A percentile compares a stretch with the other conserved stretches of the same genome.
These are phyloP conservation scores for Onychomys torridus DNA, from an alignment of 2,797 vertebrate species.

Conservation along the genomic window DNA sequence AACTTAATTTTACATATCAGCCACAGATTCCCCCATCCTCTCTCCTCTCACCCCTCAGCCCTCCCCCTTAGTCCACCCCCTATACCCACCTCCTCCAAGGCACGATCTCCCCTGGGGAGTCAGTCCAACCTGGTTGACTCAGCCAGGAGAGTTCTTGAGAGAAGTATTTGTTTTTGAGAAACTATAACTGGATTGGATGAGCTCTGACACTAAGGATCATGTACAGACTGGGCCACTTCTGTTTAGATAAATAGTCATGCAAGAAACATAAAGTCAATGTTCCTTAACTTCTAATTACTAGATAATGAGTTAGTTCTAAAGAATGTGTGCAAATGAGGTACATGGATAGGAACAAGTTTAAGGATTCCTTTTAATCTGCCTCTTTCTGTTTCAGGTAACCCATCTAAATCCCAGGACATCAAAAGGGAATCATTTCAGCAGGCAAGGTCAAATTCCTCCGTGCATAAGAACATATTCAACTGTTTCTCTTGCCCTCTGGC, in stretches of 20 bases:
- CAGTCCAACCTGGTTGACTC: no score
- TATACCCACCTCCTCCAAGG: no score
- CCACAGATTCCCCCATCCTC: no score
- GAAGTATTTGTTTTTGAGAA: background rate
- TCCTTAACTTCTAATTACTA: conserved; percentile 39
- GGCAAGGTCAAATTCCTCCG: background rate
- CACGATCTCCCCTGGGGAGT: no score
- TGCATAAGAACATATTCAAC: background rate
- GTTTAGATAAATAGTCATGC: conserved; percentile 1
- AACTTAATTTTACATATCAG: no score
- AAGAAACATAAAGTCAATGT: conserved; percentile 16
- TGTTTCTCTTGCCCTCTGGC: background rate
- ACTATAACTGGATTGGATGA: background rate
- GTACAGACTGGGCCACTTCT: background rate
- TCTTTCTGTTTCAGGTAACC: background rate
- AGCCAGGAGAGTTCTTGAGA: background rate
- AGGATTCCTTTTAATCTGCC: background rate
- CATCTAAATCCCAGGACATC: background rate
- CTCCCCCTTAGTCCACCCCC: no score
- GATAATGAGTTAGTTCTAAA: conserved; percentile 36
- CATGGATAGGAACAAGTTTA: background rate
- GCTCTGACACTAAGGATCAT: background rate
- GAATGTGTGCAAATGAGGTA: background rate
- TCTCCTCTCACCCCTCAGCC: no score
- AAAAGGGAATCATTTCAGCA: conserved; percentile 15